Evolutionary conservation across 2,113 vertebrate species (phyloP).

Genomic region (Phrynocephalus versicolor): DNA sequence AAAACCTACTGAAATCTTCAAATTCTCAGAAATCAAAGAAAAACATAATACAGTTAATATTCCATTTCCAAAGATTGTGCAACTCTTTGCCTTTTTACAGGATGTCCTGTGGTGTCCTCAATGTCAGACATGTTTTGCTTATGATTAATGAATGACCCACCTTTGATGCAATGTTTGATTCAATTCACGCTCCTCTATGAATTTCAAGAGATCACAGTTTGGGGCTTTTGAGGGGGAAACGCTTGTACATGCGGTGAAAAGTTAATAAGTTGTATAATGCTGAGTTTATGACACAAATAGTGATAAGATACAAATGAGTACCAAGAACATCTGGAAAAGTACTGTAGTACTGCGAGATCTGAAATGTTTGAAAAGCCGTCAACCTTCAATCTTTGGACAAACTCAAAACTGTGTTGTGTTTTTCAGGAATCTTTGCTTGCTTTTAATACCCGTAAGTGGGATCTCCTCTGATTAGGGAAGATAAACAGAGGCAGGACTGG

Average conservation of each 20-base stretch:
- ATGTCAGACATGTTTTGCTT: constrained; percentile 74
- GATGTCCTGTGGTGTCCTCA: constrained; percentile 69
- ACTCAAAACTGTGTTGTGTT: neutral
- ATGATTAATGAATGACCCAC: constrained; percentile 82
- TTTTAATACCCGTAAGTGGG: neutral
- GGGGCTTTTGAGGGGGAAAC: constrained; percentile 68
- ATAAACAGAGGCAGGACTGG: too few relatives aligned
- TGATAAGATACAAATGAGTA: neutral
- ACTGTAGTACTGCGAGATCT: neutral
- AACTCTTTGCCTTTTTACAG: constrained; percentile 73
- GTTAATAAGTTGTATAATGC: constrained; percentile 33
- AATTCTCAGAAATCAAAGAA: constrained; percentile 75
- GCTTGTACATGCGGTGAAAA: constrained; percentile 49
- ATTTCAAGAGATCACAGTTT: constrained; percentile 77
- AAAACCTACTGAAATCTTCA: neutral
- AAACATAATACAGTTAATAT: constrained; percentile 82
- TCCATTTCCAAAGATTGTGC: constrained; percentile 76
- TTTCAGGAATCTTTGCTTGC: neutral
- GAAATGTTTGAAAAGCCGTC: neutral
- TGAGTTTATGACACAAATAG: neutral
- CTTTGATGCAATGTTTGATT: constrained; percentile 78
- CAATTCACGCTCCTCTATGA: constrained; percentile 82
- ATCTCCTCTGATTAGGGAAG: too few relatives aligned
- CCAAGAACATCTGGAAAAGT: neutral
- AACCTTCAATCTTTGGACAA: neutral